A percentile compares a stretch with the other conserved stretches of the same genome.
phyloP scores from a whole-genome alignment of 2,113 vertebrate species.

The Chaenogobius annularis region DNA sequence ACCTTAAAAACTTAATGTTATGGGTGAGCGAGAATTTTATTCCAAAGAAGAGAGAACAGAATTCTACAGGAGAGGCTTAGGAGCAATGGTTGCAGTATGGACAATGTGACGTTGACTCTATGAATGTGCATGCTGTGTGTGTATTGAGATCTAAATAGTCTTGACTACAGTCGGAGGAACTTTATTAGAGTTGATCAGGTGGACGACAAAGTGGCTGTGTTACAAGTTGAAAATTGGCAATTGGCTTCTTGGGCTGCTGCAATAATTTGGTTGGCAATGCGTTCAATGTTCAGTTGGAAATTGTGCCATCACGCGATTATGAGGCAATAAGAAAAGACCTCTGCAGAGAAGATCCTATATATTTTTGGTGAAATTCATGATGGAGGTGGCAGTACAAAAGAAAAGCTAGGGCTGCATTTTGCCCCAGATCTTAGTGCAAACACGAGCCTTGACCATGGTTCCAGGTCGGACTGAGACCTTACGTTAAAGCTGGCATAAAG shows the following conservation, averaged over 20 bases:
- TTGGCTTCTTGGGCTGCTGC: conserved; percentile 38
- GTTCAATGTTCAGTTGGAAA: conserved; percentile 64
- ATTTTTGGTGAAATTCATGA: neutral
- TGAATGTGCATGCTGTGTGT: neutral
- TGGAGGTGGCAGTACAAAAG: too few relatives aligned
- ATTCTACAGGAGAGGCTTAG: neutral
- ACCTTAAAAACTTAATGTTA: conserved; percentile 59
- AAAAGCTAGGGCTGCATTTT: too few relatives aligned
- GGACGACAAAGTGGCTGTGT: conserved; percentile 53
- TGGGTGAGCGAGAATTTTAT: conserved; percentile 53
- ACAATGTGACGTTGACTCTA: neutral
- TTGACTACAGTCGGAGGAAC: conserved; percentile 31
- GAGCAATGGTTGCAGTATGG: neutral
- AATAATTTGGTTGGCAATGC: conserved; percentile 23
- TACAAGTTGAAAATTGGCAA: conserved; percentile 68
- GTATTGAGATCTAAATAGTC: conserved; percentile 15
- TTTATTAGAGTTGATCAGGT: conserved; percentile 69
- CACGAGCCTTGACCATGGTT: too few relatives aligned
- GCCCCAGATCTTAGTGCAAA: too few relatives aligned
- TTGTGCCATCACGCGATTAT: conserved; percentile 68
- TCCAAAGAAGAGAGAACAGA: conserved; percentile 28
- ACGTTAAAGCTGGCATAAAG: too few relatives aligned
- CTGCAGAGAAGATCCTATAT: conserved; percentile 26
- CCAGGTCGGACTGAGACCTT: too few relatives aligned
- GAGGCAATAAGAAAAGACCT: conserved; percentile 15